Conservation (phyloP, 2,113 vertebrate genomes). For the Orthonyx spaldingii region DNA sequence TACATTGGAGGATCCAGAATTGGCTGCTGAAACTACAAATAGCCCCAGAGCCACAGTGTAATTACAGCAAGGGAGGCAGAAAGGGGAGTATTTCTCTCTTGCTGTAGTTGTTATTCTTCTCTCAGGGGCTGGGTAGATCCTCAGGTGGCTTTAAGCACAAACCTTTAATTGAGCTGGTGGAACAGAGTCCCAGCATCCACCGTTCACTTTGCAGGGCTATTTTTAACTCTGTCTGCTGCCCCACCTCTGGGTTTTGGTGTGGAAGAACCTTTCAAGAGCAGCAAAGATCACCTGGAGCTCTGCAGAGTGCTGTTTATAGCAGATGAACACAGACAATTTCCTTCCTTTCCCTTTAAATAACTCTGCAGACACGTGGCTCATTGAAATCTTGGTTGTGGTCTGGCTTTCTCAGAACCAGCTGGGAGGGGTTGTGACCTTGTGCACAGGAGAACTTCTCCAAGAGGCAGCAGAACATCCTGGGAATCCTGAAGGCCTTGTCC, state of each 20-base stretch:
- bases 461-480: neutral
- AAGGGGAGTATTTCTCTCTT: neutral
- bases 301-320: neutral
- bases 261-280: slow-evolving; percentile 41
- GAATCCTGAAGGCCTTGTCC: neutral
- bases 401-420: neutral
- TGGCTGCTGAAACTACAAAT: slow-evolving; percentile 61
- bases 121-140: neutral
- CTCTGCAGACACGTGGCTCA: neutral
- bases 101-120: slow-evolving; percentile 18
- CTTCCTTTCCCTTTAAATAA: neutral
- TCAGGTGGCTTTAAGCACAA: slow-evolving; percentile 3
- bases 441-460: neutral
- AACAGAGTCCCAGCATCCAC: slow-evolving; percentile 1
- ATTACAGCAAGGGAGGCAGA: slow-evolving; percentile 52
- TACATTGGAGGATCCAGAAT: slow-evolving; percentile 29
- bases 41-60: slow-evolving; percentile 42
- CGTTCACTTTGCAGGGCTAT: neutral
- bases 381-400: neutral
- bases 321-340: neutral
- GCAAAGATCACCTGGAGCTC: slow-evolving; percentile 48
- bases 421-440: neutral
- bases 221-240: slow-evolving; percentile 37
- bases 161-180: neutral
- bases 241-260: neutral